These are phyloP conservation scores for Mustelus asterias DNA, from an alignment of 2,113 vertebrate genomes.

Conservation along the genomic window DNA sequence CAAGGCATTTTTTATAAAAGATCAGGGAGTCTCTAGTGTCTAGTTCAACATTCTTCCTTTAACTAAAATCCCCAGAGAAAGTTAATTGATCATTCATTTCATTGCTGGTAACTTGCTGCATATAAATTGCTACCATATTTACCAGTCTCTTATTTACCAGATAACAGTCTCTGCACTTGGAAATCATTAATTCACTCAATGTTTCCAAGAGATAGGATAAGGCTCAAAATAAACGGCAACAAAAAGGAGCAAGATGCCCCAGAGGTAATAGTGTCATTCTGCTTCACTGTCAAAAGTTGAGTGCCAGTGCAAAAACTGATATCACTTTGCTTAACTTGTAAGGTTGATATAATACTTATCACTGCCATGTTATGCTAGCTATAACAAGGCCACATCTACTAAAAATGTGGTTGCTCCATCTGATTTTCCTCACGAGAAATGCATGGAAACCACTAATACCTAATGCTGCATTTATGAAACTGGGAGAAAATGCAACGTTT, in stretches of 20 bases:
- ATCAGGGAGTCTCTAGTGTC: neutral
- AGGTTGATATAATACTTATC: neutral
- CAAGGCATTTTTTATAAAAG: neutral
- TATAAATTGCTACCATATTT: neutral
- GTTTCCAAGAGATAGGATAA: neutral
- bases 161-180: neutral
- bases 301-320: neutral
- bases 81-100: neutral
- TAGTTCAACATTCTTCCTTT: neutral
- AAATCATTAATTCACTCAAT: neutral
- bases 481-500: neutral
- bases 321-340: neutral
- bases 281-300: neutral
- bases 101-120: neutral
- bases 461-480: neutral
- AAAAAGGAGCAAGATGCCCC: neutral
- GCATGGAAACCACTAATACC: neutral
- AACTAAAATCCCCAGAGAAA: neutral
- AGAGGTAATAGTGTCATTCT: neutral
- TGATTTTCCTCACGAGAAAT: neutral
- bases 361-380: neutral
- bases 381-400: neutral
- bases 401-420: neutral
- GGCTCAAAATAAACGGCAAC: neutral
- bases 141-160: neutral